Evolutionary conservation across 2,888 invertebrate genomes (phyloP).

Genomic region (Pocota personata): DNA sequence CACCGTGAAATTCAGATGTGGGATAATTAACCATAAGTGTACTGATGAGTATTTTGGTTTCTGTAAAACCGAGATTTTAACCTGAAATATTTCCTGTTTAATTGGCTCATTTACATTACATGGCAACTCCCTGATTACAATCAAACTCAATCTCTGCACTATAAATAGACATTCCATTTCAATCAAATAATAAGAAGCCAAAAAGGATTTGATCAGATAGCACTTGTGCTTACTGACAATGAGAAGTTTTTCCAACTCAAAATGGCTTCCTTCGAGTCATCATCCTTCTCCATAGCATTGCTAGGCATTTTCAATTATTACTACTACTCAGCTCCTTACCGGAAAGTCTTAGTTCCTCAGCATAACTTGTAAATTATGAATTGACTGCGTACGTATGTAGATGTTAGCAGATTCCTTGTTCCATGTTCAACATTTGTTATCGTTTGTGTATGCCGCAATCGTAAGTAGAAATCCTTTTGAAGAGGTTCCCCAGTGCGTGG

Average conservation of each 20-base stretch:
- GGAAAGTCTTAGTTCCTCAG: neutral
- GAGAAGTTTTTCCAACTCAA: too few species aligned
- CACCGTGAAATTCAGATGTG: too few species aligned
- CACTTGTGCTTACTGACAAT: too few species aligned
- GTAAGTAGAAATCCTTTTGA: slow-evolving; percentile 6
- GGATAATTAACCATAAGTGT: too few species aligned
- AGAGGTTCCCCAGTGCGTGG: slow-evolving; percentile 8
- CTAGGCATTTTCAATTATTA: too few species aligned
- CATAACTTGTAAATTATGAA: neutral
- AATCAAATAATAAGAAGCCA: neutral
- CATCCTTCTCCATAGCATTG: too few species aligned
- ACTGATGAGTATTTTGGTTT: too few species aligned
- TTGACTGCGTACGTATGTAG: neutral
- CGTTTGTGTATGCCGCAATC: neutral
- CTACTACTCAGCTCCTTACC: neutral
- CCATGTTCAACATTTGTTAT: slow-evolving; percentile 23
- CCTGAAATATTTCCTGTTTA: too few species aligned
- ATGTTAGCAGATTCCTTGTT: neutral
- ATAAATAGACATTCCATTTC: neutral
- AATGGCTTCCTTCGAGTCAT: neutral
- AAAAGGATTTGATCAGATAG: neutral
- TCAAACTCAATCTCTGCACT: neutral
- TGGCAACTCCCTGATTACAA: neutral
- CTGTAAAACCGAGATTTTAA: too few species aligned
- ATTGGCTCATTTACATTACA: too few species aligned